Base-by-base conservation (phyloP, 2,888 invertebrate species). In the Rhamnusium bicolor region DNA sequence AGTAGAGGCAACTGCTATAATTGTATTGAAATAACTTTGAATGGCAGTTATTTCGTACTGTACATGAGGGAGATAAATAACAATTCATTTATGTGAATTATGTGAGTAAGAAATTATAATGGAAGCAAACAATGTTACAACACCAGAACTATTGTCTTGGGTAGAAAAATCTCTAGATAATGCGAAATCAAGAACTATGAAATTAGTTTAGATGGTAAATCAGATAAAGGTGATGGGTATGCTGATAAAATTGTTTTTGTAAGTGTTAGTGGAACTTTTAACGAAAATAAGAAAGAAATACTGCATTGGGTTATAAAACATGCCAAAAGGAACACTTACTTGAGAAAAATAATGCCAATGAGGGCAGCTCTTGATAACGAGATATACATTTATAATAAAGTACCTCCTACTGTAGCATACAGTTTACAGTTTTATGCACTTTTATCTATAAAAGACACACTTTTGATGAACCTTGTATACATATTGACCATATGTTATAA, bases 191-290 rank as follows among this genome's bases (percentile, higher is more conserved):
- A 46, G n/a, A 58, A 61, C 8, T 67, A 62, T 51, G 63, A 74
- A 40, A 19, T 76, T 10, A 67, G 46, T 46, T 29, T 78, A 12
- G 18, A 58, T 1, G 78, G 74, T 1, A 71, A 66, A 16, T 60
- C 70, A 12, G 74, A 73, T 12, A 78, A 75, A 61, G 72, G 76
- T 54, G 78, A 76, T 18, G 74, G 74, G 1, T 77, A 73, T 29
- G 60, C 70, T 24, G 76, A 75, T n/a, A 75, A 73, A 18, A 69
- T 78, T 14, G 63, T 65, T 5, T 77, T 78, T 40, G 71, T 73
- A 12, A 69, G 58, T 12, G 69, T 73, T 7, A 69, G 58, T 10
- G 73, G 67, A 2, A 54, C 27, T 10, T 53, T 18, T 0, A 12
- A 56, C 5, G 49, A 65, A 18, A 65, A 67, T 3, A 16, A 56